phyloP scores from a whole-genome alignment of 2,797 vertebrate genomes.

The Perodicticus potto region DNA sequence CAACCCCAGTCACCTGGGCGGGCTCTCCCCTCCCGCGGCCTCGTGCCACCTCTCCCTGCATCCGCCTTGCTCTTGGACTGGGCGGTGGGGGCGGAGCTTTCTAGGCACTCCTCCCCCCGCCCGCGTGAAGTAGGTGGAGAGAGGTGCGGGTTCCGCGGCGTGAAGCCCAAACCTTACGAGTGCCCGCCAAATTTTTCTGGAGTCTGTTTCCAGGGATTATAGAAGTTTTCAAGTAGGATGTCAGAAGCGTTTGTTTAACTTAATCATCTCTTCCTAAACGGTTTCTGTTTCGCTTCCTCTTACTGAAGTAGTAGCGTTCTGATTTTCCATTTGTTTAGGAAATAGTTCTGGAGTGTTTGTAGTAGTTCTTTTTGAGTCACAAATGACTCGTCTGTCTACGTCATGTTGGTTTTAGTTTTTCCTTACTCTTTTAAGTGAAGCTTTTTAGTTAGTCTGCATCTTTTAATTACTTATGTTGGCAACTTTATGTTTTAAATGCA shows the following conservation, averaged over 20 bases:
- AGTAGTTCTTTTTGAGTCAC: constrained; percentile 12
- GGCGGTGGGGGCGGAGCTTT: constrained; percentile 68
- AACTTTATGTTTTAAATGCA: constrained; percentile 42
- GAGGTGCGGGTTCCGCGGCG: background rate
- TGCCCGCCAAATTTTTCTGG: background rate
- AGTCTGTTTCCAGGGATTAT: background rate
- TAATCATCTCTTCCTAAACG: background rate
- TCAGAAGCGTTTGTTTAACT: constrained; percentile 19
- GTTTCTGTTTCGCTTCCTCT: constrained; percentile 37
- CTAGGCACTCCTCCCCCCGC: background rate
- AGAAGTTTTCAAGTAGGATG: background rate
- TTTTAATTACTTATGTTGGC: constrained; percentile 41
- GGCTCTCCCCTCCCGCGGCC: constrained; percentile 51
- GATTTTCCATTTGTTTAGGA: constrained; percentile 2
- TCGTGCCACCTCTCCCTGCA: constrained; percentile 57
- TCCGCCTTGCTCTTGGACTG: background rate
- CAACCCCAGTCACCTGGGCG: constrained; percentile 68
- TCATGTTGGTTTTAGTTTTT: background rate
- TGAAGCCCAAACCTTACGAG: background rate
- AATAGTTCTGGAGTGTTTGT: constrained; percentile 2
- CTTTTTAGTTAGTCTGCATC: constrained; percentile 8
- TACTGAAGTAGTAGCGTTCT: background rate
- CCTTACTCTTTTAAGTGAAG: background rate
- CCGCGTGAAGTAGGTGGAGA: background rate
- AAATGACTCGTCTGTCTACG: background rate